Conservation (phyloP, 2,797 vertebrate species). For the Pseudotriccus pelzelni region DNA sequence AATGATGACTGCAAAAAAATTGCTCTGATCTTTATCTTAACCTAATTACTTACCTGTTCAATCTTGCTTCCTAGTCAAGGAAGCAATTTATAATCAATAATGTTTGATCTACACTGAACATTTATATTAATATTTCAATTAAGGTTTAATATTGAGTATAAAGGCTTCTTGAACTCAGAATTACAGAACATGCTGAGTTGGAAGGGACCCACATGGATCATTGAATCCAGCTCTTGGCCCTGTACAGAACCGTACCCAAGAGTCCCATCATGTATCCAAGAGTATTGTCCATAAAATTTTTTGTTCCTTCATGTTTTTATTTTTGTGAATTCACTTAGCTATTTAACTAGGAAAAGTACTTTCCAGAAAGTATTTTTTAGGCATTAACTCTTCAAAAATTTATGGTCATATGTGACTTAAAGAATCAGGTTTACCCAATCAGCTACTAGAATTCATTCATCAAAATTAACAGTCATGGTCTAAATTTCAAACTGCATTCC, state of each 20-base stretch:
- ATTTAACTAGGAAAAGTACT: not conserved
- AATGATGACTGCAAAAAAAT: not conserved
- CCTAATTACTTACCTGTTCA: not conserved
- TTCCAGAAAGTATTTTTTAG: not conserved
- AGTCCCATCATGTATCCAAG: not conserved
- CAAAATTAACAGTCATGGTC: not conserved
- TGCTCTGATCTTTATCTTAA: not conserved
- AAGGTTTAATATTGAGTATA: not conserved
- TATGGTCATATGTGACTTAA: not conserved
- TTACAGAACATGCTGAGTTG: not conserved
- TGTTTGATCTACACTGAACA: not conserved
- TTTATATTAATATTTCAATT: not conserved
- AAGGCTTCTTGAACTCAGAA: not conserved
- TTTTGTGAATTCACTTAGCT: not conserved
- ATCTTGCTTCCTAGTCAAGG: not conserved
- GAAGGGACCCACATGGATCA: not conserved
- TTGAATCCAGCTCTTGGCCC: not conserved
- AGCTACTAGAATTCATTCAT: not conserved
- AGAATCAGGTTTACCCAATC: not conserved
- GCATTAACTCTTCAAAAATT: not conserved
- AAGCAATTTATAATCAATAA: not conserved
- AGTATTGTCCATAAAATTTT: not conserved
- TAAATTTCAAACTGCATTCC: not conserved
- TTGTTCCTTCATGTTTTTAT: not conserved
- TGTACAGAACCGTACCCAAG: not conserved